Evolutionary conservation across 2,888 invertebrate genomes (phyloP), one percentile per base, ranked within the genome.

Genomic region (Branchellion lobata): DNA sequence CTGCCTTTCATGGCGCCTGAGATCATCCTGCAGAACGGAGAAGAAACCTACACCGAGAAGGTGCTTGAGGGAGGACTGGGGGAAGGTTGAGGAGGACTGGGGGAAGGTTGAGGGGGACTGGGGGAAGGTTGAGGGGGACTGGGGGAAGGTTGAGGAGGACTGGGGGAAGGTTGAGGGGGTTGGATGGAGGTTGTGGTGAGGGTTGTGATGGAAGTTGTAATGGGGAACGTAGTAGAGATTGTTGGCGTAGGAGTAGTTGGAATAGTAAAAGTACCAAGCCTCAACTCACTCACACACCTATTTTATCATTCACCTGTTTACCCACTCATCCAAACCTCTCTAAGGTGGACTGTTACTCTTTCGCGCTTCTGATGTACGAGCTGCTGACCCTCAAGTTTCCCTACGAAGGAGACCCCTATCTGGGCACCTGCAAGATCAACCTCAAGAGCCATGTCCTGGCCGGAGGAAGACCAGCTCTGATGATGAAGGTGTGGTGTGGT

Each of bases 291-390:
- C 27, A 27, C 27, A 3, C 24, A 27, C 24, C 27, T 11, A 3
- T 65, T 18, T 65, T 24, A 3, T 65, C n/a, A n/a, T n/a, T n/a
- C n/a, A n/a, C n/a, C 24, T 65, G 5, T 65, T 21, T 21, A 65
- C 24, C 24, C 27, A 65, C 65, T 8, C 29, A 3, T 27, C 65
- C 8, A 8, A 3, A 11, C 29, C 24, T 11, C 24, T 21, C 61
- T 24, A 18, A 93, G 92, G 96, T 97, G 80, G 98, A 99, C 87
- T 96, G 96, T 84, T 99, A 98, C 88, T 98, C 98, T 0, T 98
- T 96, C 89, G 98, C 97, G 27, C 98, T 99, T 97, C 93, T 98
- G 86, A 90, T 98, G 84, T 99, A 97, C 88, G 98, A 99, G 88
- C 90, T 98, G 83, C 89, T 98, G 76, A 95, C 96, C 0, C 90